phyloP scores from a whole-genome alignment of 1,140 invertebrate species.

The Megalonaias nervosa region DNA sequence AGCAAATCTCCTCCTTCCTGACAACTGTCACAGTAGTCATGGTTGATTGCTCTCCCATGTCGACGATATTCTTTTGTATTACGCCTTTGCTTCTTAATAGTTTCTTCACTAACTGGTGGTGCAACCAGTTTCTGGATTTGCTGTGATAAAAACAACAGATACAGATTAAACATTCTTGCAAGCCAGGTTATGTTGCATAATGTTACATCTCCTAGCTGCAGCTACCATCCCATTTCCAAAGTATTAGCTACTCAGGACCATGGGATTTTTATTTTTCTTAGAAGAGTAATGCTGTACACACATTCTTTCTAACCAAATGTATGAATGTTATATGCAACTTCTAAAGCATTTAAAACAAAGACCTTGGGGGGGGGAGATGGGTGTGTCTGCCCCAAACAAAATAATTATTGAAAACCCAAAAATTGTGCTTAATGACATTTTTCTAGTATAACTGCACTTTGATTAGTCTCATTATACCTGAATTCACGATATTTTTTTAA shows the following conservation, averaged over 20 bases:
- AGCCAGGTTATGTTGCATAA: background rate
- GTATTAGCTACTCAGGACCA: too few relatives aligned
- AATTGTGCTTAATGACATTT: too few relatives aligned
- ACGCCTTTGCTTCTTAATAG: constrained; percentile 71
- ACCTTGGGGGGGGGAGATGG: too few relatives aligned
- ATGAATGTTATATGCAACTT: background rate
- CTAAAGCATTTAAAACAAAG: too few relatives aligned
- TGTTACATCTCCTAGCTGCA: too few relatives aligned
- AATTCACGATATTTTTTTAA: too few relatives aligned
- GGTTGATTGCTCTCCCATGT: constrained; percentile 91
- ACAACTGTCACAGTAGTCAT: constrained; percentile 89
- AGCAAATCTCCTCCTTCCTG: constrained; percentile 95
- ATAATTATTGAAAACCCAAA: too few relatives aligned
- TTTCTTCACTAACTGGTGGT: constrained; percentile 84
- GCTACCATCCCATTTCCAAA: background rate
- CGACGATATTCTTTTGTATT: constrained; percentile 83
- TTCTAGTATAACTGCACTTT: too few relatives aligned
- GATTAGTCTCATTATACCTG: too few relatives aligned
- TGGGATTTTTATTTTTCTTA: too few relatives aligned
- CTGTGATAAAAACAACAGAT: constrained; percentile 72
- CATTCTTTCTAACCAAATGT: background rate
- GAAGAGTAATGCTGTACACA: background rate
- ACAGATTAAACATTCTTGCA: background rate
- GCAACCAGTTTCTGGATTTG: constrained; percentile 91
- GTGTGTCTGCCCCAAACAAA: too few relatives aligned